Conservation (phyloP, 2,797 vertebrate species). For the Atherinosoma microstoma region DNA sequence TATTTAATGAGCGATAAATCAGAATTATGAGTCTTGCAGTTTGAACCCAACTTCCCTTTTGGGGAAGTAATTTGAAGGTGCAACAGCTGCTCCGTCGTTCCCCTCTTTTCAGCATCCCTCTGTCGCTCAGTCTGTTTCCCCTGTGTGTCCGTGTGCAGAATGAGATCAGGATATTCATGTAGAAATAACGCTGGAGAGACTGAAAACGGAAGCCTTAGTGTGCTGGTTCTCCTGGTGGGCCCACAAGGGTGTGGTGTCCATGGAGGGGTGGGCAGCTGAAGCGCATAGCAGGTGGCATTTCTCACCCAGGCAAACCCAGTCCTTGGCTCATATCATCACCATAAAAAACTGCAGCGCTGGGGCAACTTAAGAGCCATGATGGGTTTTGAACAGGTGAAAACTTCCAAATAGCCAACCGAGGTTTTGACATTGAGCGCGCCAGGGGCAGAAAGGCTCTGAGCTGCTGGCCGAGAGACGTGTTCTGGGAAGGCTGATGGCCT, state of each 20-base stretch:
- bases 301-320: constrained; percentile 57
- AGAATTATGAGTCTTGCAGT: constrained; percentile 38
- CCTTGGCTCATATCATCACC: constrained; percentile 71
- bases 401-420: constrained; percentile 36
- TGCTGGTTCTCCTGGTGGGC: constrained; percentile 40
- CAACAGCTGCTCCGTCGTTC: constrained; percentile 64
- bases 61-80: constrained; percentile 55
- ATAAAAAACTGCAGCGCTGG: constrained; percentile 37
- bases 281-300: constrained; percentile 74
- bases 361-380: constrained; percentile 61
- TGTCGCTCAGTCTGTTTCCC: constrained; percentile 33
- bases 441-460: constrained; percentile 17
- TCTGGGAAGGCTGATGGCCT: constrained; percentile 30
- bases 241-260: constrained; percentile 61
- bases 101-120: constrained; percentile 41
- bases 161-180: constrained; percentile 29
- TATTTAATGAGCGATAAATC: constrained; percentile 61
- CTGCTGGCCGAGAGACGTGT: constrained; percentile 25
- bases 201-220: constrained; percentile 40
- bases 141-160: constrained; percentile 9
- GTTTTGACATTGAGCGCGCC: not conserved
- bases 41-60: constrained; percentile 57
- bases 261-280: constrained; percentile 70
- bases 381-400: constrained; percentile 74
- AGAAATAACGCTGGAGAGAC: constrained; percentile 26